Conservation (phyloP, 1,140 invertebrate species). For the Heliconius hermathena region DNA sequence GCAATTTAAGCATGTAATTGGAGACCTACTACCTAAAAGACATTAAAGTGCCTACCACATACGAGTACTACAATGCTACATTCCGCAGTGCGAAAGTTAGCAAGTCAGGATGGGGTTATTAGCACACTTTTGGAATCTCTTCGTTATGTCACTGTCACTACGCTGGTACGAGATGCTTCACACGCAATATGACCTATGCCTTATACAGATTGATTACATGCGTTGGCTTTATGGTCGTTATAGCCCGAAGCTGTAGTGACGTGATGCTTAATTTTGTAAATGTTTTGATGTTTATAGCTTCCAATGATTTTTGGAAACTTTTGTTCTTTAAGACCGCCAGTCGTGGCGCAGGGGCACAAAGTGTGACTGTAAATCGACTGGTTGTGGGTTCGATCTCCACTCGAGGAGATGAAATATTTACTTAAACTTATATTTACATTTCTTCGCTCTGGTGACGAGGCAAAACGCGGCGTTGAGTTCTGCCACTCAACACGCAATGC, state of each 20-base stretch:
- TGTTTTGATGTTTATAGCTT: neutral
- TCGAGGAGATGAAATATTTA: too few relatives aligned
- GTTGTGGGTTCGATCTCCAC: too few relatives aligned
- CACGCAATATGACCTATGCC: slow-evolving; percentile 58
- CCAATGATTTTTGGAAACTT: neutral
- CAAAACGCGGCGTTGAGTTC: too few relatives aligned
- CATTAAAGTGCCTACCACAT: neutral
- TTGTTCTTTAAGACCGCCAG: neutral
- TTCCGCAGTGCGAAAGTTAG: slow-evolving; percentile 39
- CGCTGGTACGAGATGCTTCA: slow-evolving; percentile 36
- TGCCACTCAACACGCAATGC: too few relatives aligned
- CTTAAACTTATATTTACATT: too few relatives aligned
- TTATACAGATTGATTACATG: slow-evolving; percentile 60
- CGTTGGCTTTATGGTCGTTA: slow-evolving; percentile 37
- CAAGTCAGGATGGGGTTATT: slow-evolving; percentile 42
- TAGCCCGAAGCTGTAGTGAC: slow-evolving; percentile 25
- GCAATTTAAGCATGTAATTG: neutral
- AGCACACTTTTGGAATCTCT: slow-evolving; percentile 54
- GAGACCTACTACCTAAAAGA: neutral
- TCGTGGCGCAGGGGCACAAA: too few relatives aligned
- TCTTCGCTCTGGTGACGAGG: too few relatives aligned
- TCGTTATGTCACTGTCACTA: slow-evolving; percentile 49
- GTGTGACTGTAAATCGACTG: too few relatives aligned
- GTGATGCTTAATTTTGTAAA: neutral
- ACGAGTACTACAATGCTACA: slow-evolving; percentile 12